Percentiles rank a stretch among this genome's conserved stretches.
phyloP scores from a whole-genome alignment of 2,888 invertebrate species.

The Linnaemya vulpina region DNA sequence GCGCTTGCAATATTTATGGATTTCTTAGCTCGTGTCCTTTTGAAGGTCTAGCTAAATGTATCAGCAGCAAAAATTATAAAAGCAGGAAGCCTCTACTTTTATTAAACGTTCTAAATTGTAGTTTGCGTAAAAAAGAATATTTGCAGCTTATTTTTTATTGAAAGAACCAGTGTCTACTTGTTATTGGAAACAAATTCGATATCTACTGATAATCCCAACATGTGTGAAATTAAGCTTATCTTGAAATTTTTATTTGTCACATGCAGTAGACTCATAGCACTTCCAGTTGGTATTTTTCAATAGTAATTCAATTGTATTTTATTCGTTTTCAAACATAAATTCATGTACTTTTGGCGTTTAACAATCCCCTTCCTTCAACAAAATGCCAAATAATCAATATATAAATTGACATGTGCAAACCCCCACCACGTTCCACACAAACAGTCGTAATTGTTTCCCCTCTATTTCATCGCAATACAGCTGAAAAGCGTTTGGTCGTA shows the following conservation, averaged over 20 bases:
- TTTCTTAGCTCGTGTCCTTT: conserved; percentile 57
- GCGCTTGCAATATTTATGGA: conserved; percentile 36
- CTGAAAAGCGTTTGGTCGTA: conserved; percentile 55
- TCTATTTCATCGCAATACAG: conserved; percentile 39
- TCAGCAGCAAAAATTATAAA: conserved; percentile 23
- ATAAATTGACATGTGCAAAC: conserved; percentile 66
- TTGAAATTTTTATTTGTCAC: background rate
- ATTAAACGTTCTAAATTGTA: conserved; percentile 10
- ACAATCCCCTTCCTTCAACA: conserved; percentile 41
- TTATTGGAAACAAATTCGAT: background rate
- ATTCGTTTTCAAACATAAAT: conserved; percentile 39
- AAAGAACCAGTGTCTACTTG: conserved; percentile 25
- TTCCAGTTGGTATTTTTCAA: background rate
- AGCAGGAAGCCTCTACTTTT: background rate
- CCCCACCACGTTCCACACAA: conserved; percentile 30
- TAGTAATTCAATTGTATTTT: conserved; percentile 42
- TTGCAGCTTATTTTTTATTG: conserved; percentile 14
- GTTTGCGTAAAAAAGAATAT: background rate
- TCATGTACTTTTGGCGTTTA: conserved; percentile 38
- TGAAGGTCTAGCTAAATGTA: conserved; percentile 35
- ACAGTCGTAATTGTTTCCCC: background rate
- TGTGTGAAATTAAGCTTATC: conserved; percentile 15
- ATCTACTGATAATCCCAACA: background rate
- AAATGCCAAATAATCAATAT: conserved; percentile 57
- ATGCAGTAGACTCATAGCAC: conserved; percentile 14